Evolutionary conservation across 2,888 invertebrate species (phyloP), one percentile per base, ranked within the genome.

Genomic region (Eueremaeus valkanovi): DNA sequence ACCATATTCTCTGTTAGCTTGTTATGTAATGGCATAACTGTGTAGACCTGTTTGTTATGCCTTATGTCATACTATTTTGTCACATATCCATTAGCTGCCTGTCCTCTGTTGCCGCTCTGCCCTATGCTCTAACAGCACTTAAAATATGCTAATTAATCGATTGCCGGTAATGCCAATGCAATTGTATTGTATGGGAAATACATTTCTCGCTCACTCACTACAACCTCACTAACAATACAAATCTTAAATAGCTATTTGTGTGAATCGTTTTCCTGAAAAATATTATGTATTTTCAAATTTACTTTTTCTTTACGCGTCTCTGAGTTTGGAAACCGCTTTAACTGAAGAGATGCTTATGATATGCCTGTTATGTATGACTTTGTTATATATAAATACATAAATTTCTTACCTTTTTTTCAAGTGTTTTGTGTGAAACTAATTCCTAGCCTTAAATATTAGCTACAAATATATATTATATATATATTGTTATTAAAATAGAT

Each of bases 11-110:
- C 55, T 55, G 27, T 5, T 55, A 27, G 3, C 13, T 42, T 42
- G 42, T 42, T 42, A 42, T 42, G 42, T 42, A 42, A 42, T 13
- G 42, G 55, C 24, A 21, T 55, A 24, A n/a, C 3, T 55, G 55
- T 55, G 55, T 16, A 24, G 31, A 31, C 61, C 29, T 29, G 61
- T 61, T 61, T 11, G 6, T 6, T 31, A 61, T 61, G 33, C 61
- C 61, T 61, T 61, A 61, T 61, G 61, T 61, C 61, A 61, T 31
- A 61, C 61, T 61, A 24, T 61, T 61, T 29, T 61, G 61, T 61
- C 61, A 61, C 61, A 55, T 55, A 61, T 61, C 61, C 61, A 61
- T 61, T 61, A 61, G 31, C 16, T 13, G 9, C 27, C 16, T n/a
- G 9, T 16, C 21, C 58, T 6, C 58, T n/a, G 9, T 16, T 27